Evolutionary conservation across 2,113 vertebrate species (phyloP).

Genomic region (Neopipo cinnamomea): DNA sequence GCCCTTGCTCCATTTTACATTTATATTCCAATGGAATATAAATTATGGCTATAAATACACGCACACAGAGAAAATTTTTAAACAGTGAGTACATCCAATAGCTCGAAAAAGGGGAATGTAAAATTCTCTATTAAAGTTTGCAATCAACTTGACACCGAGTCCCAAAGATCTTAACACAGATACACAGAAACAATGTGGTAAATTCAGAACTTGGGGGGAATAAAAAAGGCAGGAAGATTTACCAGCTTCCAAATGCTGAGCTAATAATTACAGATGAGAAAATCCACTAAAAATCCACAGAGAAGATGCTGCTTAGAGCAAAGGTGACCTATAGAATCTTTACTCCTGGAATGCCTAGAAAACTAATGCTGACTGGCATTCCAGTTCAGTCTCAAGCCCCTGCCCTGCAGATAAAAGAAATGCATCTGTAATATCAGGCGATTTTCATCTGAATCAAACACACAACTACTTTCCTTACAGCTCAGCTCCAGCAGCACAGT

Average conservation of each 20-base stretch:
- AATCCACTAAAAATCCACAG: not conserved
- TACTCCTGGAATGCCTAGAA: too few species aligned
- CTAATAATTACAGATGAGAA: not conserved
- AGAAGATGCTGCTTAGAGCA: not conserved
- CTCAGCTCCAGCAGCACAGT: not conserved
- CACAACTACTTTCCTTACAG: not conserved
- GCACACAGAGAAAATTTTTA: not conserved
- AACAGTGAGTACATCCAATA: not conserved
- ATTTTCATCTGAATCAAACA: not conserved
- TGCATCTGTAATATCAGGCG: not conserved
- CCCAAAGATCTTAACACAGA: not conserved
- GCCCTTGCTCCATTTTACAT: not conserved
- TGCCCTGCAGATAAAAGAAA: not conserved
- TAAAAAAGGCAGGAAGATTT: not conserved
- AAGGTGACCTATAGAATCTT: not conserved
- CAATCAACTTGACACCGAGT: not conserved
- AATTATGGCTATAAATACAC: not conserved
- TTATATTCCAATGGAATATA: not conserved
- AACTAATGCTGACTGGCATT: rapidly evolving
- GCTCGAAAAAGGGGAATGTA: not conserved
- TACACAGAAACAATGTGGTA: not conserved
- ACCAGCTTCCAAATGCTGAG: not conserved
- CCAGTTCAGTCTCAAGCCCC: not conserved
- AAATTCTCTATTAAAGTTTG: not conserved
- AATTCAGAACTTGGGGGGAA: not conserved